Percentiles rank a stretch among this genome's conserved stretches.
Evolutionary conservation across 2,797 vertebrate genomes (phyloP).

Genomic region (Chloroceryle amazona): DNA sequence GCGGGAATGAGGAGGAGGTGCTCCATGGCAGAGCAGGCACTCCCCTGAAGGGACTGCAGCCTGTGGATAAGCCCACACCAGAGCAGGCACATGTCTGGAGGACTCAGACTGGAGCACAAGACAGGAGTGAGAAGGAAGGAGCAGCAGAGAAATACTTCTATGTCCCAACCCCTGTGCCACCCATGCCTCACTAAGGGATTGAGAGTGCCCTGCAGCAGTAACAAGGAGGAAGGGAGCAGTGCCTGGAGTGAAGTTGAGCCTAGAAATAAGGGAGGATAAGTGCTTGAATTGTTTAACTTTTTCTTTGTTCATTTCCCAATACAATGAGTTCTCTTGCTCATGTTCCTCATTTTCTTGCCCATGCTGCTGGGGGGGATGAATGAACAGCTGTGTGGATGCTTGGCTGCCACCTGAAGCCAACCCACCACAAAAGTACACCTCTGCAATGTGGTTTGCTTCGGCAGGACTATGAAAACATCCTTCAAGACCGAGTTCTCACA

Average conservation of each 20-base stretch:
- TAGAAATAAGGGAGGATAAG: not conserved
- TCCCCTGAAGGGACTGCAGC: not conserved
- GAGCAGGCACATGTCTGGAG: not conserved
- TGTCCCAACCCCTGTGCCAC: not conserved
- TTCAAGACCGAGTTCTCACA: not conserved
- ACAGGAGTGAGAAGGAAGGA: not conserved
- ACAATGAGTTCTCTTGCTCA: not conserved
- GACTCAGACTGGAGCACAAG: not conserved
- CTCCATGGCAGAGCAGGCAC: not conserved
- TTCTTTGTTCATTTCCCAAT: not conserved
- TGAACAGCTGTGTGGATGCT: not conserved
- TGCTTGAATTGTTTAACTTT: not conserved
- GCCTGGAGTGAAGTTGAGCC: not conserved
- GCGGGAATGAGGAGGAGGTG: rapidly evolving
- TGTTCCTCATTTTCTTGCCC: not conserved
- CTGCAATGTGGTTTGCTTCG: not conserved
- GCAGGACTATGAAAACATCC: not conserved
- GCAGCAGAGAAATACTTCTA: not conserved
- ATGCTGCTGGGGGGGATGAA: not conserved
- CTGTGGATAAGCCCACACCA: not conserved
- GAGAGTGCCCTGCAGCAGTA: rapidly evolving
- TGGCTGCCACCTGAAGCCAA: too few relatives aligned
- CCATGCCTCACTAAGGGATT: not conserved
- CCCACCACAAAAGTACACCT: not conserved
- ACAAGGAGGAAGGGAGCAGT: rapidly evolving